phyloP scores from a whole-genome alignment of 2,797 vertebrate species.

The Spatula clypeata region DNA sequence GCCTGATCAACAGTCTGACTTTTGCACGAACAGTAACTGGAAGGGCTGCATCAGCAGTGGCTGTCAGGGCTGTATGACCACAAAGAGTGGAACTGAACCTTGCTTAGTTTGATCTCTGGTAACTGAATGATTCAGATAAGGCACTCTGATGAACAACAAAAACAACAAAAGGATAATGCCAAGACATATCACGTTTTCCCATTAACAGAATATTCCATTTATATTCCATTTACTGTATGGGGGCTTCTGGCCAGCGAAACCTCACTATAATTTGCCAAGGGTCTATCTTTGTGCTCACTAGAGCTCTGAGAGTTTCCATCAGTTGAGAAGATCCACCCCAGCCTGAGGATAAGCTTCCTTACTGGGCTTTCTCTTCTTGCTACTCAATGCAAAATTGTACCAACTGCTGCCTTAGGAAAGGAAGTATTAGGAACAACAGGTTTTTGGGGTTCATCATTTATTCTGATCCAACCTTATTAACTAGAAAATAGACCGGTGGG shows the following conservation, averaged over 20 bases:
- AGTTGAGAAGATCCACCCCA: background rate
- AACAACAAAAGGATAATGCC: background rate
- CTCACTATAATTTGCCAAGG: background rate
- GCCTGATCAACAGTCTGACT: background rate
- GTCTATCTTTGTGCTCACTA: background rate
- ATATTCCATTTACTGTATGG: background rate
- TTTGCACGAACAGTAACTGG: background rate
- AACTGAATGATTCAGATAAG: background rate
- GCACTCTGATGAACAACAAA: background rate
- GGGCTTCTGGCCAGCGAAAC: background rate
- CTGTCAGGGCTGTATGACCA: background rate
- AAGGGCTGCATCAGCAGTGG: background rate
- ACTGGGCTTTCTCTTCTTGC: background rate
- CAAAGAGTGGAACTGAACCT: background rate
- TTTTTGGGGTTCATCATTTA: slow-evolving; percentile 24
- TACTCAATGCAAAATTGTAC: background rate
- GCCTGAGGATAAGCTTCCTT: background rate
- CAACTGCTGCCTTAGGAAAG: slow-evolving; percentile 1
- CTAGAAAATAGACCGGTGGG: background rate
- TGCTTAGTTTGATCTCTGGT: background rate
- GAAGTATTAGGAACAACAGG: background rate
- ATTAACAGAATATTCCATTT: background rate
- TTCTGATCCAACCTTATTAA: slow-evolving; percentile 3
- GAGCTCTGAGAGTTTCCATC: background rate
- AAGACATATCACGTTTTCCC: fast-evolving